Percentiles rank a stretch among this genome's conserved stretches.
phyloP scores from a whole-genome alignment of 2,888 invertebrate species.

The Cylindroiulus punctatus region DNA sequence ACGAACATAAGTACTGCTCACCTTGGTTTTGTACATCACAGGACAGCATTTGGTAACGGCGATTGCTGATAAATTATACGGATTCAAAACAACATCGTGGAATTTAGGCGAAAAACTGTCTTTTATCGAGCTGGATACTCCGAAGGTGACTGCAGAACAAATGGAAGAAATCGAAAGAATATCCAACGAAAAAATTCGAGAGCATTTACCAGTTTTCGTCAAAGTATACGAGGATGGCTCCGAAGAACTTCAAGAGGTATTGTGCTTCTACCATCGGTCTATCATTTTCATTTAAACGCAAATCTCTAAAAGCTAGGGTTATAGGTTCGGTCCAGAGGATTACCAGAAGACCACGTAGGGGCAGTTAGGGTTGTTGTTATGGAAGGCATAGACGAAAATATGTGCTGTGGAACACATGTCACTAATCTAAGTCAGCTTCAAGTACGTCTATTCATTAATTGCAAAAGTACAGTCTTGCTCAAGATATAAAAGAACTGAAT shows the following conservation, averaged over 20 bases:
- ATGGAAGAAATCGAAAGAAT: constrained; percentile 70
- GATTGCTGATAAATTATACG: constrained; percentile 76
- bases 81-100: constrained; percentile 80
- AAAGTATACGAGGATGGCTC: constrained; percentile 74
- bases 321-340: constrained; percentile 75
- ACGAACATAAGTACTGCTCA: no score
- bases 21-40: constrained; percentile 62
- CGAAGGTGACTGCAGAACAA: constrained; percentile 63
- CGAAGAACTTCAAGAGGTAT: constrained; percentile 69
- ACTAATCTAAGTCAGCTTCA: constrained; percentile 74
- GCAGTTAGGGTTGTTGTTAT: constrained; percentile 81
- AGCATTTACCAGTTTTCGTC: constrained; percentile 74
- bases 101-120: constrained; percentile 81
- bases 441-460: constrained; percentile 61
- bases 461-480: no score
- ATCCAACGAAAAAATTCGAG: constrained; percentile 76
- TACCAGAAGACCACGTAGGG: constrained; percentile 83
- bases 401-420: constrained; percentile 91
- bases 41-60: constrained; percentile 87
- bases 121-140: constrained; percentile 74
- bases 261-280: neutral
- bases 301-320: constrained; percentile 55
- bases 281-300: neutral
- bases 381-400: constrained; percentile 79
- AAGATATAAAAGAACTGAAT: no score